Evolutionary conservation across 1,140 invertebrate species (phyloP).

Genomic region (Trachymyrmex cornetzi): DNA sequence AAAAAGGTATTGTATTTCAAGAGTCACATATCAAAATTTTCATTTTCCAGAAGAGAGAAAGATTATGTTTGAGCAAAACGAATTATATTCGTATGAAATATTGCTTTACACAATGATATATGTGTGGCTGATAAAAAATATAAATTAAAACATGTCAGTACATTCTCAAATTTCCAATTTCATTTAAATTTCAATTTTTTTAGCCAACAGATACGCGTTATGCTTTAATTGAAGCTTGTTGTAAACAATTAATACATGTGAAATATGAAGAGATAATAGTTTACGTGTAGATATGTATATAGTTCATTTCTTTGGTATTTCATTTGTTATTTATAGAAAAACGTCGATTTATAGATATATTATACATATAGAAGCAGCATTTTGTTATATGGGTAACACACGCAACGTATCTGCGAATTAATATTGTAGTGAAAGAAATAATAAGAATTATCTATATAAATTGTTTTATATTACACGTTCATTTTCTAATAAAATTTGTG

Average conservation of each 20-base stretch:
- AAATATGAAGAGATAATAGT: constrained; percentile 11
- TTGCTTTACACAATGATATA: constrained; percentile 11
- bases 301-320: not conserved
- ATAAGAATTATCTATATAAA: constrained; percentile 18
- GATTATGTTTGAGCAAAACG: constrained; percentile 39
- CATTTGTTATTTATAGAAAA: not conserved
- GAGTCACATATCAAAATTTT: constrained; percentile 37
- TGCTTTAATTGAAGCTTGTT: constrained; percentile 12
- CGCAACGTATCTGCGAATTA: not conserved
- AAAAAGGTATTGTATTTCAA: constrained; percentile 58
- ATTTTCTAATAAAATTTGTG: constrained; percentile 24
- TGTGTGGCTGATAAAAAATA: not conserved
- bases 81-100: constrained; percentile 50
- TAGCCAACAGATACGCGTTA: not conserved
- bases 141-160: constrained; percentile 16
- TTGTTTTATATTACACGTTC: constrained; percentile 10
- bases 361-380: not conserved
- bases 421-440: constrained; percentile 1
- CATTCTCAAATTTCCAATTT: constrained; percentile 58
- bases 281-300: not conserved
- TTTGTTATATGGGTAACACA: not conserved
- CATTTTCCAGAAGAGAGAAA: not conserved
- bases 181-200: constrained; percentile 28
- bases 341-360: too few relatives aligned
- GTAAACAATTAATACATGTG: not conserved